Conservation (phyloP, 2,797 vertebrate genomes). For the Phyllotis vaccarum region DNA sequence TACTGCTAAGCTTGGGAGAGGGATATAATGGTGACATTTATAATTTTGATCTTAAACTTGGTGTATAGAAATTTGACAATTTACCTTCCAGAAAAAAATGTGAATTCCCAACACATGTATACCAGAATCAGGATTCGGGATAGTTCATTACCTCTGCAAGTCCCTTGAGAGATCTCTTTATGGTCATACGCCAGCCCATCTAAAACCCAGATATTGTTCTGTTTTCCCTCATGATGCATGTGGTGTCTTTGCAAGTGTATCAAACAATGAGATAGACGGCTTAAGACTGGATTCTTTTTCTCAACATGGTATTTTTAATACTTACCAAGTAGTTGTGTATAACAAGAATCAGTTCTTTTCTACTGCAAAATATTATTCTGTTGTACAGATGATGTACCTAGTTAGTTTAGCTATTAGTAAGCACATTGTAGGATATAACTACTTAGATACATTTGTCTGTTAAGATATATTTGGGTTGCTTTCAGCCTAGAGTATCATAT, state of each 20-base stretch:
- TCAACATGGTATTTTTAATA: not conserved
- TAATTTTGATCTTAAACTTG: not conserved
- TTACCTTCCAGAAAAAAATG: not conserved
- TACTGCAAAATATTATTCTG: not conserved
- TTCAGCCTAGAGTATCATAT: not conserved
- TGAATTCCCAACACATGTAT: not conserved
- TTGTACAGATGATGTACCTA: too few species aligned
- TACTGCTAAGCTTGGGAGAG: not conserved
- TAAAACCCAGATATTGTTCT: not conserved
- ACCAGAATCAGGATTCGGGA: not conserved
- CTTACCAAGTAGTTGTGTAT: not conserved
- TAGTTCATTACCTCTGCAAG: not conserved
- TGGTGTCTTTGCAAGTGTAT: not conserved
- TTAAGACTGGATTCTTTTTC: slow-evolving; percentile 17
- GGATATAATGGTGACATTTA: not conserved
- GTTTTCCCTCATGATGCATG: not conserved
- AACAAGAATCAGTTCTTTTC: slow-evolving; percentile 5
- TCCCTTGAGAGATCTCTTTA: not conserved
- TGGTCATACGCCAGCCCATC: not conserved
- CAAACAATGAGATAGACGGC: not conserved
- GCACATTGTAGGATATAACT: not conserved
- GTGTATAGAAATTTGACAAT: not conserved
- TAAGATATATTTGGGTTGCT: not conserved
- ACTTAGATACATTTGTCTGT: not conserved
- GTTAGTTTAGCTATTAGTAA: not conserved